These are phyloP conservation scores for Eulacestoma nigropectus DNA, from an alignment of 2,113 vertebrate genomes.

Conservation along the genomic window DNA sequence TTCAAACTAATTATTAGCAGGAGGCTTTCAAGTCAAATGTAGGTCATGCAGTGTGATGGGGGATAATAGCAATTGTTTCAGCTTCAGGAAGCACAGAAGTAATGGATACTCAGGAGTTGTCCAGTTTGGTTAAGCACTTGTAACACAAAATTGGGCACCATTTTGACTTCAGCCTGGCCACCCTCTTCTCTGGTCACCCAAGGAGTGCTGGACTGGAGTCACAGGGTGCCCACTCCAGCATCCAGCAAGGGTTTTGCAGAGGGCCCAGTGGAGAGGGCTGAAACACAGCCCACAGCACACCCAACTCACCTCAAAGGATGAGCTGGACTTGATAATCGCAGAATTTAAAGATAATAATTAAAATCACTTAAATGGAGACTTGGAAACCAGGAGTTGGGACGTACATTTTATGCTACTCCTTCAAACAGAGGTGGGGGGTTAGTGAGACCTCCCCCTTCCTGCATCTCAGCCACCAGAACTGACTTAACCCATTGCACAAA, in stretches of 20 bases:
- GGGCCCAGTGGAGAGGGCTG: background rate
- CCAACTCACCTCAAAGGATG: background rate
- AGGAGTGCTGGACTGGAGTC: background rate
- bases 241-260: background rate
- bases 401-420: background rate
- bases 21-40: conserved; percentile 76
- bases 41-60: conserved; percentile 66
- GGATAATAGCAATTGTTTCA: conserved; percentile 69
- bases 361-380: background rate
- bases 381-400: background rate
- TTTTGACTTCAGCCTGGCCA: background rate
- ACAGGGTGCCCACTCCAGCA: background rate
- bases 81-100: conserved; percentile 50
- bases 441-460: background rate
- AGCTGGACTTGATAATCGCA: background rate
- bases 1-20: conserved; percentile 73
- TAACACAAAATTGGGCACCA: background rate
- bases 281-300: background rate
- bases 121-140: background rate
- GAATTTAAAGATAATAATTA: background rate
- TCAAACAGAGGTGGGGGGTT: background rate
- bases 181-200: background rate
- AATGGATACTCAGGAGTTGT: conserved; percentile 43
- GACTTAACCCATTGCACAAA: background rate
- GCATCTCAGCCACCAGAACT: background rate